Evolutionary conservation across 1,140 invertebrate species (phyloP), one percentile per base, ranked within the genome.

Genomic region (Lepidurus arcticus): DNA sequence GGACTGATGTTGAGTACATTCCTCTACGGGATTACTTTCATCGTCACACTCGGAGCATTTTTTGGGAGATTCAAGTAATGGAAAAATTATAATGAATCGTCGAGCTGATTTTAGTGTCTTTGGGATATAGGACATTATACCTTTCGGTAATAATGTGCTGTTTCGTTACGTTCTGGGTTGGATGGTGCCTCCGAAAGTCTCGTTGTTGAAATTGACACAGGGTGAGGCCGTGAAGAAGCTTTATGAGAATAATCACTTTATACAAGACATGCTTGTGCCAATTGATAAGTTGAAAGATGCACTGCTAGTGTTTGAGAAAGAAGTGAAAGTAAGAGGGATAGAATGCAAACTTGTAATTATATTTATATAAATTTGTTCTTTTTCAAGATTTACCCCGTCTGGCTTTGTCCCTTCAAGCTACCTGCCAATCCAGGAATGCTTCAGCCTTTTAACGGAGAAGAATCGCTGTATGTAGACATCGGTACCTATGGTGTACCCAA

Each of bases 251-350:
- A 88, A 90, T 78, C 93, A 94, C 83, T 88, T 94, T n/a, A 90
- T 94, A 75, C 92, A 94, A 83, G 93, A 95, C 82, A 93, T 95
- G 90, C 85, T 95, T 74, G 87, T 95, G 4, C 93, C 93, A 0
- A 85, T 93, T 24, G 85, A 86, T 16, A 84, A 84, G 2, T 82
- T 94, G 9, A 86, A 89, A 80, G 85, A 90, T 3, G 87, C 90
- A 21, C 84, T 95, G 1, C 79, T 87, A 21, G 83, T 88, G 42
- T 92, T 94, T 82, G 87, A 94, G 82, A 84, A 90, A 13, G 88
- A 91, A 82, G 86, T 93, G 78, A 84, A 92, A 85, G 91, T 92
- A 83, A 81, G 76, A 21, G 9, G 78, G n/a, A 1, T 76, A 9
- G n/a, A 8, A 21, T 73, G 24, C 24, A 21, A 4, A 73, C 13